Conservation (phyloP, 2,797 vertebrate genomes). For the Malurus splendens region DNA sequence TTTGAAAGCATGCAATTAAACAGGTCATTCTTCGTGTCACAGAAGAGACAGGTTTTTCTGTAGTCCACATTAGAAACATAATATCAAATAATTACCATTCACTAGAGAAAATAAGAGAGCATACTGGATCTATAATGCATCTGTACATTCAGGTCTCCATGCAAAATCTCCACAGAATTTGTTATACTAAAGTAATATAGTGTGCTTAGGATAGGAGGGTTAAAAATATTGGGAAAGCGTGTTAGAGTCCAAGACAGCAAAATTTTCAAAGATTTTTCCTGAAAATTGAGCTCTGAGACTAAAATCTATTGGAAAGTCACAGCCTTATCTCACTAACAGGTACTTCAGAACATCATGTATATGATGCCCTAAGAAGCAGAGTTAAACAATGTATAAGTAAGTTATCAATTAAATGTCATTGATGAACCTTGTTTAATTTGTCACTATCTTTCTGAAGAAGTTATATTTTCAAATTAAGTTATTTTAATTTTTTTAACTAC, state of each 20-base stretch:
- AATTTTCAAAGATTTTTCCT: neutral
- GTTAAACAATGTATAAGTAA: neutral
- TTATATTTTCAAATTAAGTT: neutral
- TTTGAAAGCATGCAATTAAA: neutral
- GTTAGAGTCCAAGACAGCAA: neutral
- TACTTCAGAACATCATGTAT: neutral
- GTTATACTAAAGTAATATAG: neutral
- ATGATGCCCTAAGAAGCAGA: neutral
- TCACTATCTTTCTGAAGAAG: neutral
- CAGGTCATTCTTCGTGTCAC: neutral
- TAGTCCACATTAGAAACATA: neutral
- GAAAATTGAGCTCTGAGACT: neutral
- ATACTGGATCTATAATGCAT: neutral
- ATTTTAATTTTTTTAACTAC: neutral
- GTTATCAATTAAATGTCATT: neutral
- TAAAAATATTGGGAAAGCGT: neutral
- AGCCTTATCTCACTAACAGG: neutral
- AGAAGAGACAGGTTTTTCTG: neutral
- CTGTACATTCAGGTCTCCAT: neutral
- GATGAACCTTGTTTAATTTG: neutral
- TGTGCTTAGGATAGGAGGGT: accelerated
- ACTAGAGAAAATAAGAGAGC: neutral
- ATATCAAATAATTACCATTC: neutral
- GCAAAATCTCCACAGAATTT: neutral
- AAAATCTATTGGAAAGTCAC: neutral